Conservation (phyloP, 2,797 vertebrate species). For the Decapterus maruadsi region DNA sequence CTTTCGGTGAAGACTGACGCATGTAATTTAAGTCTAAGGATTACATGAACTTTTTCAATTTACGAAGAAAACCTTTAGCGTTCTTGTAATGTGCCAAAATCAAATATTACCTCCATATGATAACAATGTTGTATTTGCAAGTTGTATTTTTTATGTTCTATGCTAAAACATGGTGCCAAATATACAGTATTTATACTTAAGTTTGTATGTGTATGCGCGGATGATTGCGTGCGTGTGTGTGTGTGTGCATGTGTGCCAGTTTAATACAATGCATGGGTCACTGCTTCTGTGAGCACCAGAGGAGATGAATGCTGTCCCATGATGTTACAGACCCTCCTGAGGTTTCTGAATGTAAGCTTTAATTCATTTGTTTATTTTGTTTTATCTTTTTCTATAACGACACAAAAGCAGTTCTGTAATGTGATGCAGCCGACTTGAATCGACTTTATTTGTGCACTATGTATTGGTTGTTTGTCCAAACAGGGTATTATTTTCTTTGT, state of each 20-base stretch:
- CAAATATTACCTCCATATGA: conserved; percentile 76
- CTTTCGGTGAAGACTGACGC: conserved; percentile 54
- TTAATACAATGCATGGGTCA: conserved; percentile 62
- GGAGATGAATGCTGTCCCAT: conserved; percentile 45
- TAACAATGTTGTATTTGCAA: conserved; percentile 69
- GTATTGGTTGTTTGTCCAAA: conserved; percentile 70
- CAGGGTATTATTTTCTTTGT: conserved; percentile 78
- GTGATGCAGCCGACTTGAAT: conserved; percentile 69
- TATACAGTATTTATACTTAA: conserved; percentile 63
- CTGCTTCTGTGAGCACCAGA: conserved; percentile 40
- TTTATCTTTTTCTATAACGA: conserved; percentile 19
- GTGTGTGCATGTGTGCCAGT: conserved; percentile 29
- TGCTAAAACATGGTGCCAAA: conserved; percentile 82
- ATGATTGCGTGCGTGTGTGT: conserved; percentile 19
- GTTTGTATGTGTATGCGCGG: conserved; percentile 22
- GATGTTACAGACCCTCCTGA: conserved; percentile 50
- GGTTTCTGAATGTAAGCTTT: conserved; percentile 80
- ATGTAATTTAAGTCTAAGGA: conserved; percentile 42
- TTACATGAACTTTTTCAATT: conserved; percentile 60
- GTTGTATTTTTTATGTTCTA: conserved; percentile 73
- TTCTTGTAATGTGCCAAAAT: conserved; percentile 79
- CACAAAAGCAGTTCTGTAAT: conserved; percentile 57
- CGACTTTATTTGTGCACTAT: conserved; percentile 79
- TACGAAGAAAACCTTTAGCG: conserved; percentile 33
- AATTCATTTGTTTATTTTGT: conserved; percentile 15